Base-by-base conservation (phyloP, 2,888 invertebrate species). In the Lithophane ornitopus region DNA sequence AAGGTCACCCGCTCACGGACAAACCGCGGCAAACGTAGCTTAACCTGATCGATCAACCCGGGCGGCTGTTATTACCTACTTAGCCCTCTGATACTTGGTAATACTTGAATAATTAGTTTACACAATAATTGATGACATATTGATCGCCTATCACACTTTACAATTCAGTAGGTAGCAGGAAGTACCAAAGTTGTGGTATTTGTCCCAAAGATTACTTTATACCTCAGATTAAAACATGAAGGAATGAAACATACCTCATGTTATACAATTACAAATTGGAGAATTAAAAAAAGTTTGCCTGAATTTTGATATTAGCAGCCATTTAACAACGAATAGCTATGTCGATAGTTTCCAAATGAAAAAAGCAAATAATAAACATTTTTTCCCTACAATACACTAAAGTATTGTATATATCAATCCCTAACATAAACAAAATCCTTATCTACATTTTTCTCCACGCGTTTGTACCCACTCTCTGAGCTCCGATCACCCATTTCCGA, bases 401-500 rank as follows among this genome's bases (percentile, higher is more conserved):
- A 67, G 44, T 44, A n/a, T 26, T 39, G n/a, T 12, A 54, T 39
- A 0, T 44, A 61, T 44, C 26, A 70, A 70, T 66, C 61, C 41
- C 14, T n/a, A n/a, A 68, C 16, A 61, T 26, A 68, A 49, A 77
- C 68, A 61, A 76, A 77, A 41, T 61, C 28, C 41, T 65, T 73
- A n/a, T 6, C 1, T 52, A 78, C 26, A 78, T 70, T 63, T 79
- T 70, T 44, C 12, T 56, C 52, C 8, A 49, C 58, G 54, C 46
- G 8, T 82, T 62, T 71, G 8, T 69, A 52, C 39, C 39, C 46
- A 49, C n/a, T 70, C 71, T 70, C 70, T 39, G 46, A 61, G 77
- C 72, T 74, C 67, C 84, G 76, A 84, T 85, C 84, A 84, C 71
- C 67, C 80, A 82, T 85, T 88, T 87, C 85, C 85, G 80, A 58